Conservation (phyloP, 2,797 vertebrate genomes). For the Tolypeutes matacus region DNA sequence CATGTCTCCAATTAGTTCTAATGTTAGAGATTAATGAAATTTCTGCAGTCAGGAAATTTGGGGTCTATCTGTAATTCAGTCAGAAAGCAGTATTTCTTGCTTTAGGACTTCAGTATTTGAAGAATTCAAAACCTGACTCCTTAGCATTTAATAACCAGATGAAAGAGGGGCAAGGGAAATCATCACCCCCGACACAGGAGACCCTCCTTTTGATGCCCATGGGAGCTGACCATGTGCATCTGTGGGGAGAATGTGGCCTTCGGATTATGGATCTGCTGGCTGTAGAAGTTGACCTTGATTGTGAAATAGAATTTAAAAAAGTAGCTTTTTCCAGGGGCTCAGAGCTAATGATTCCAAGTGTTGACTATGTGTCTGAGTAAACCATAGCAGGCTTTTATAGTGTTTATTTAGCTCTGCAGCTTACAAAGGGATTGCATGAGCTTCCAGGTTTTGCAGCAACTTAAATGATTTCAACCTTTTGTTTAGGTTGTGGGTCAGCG, state of each 20-base stretch:
- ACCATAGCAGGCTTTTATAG: constrained; percentile 78
- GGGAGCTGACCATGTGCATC: constrained; percentile 38
- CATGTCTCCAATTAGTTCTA: background rate
- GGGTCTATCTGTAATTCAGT: background rate
- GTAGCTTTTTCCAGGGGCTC: constrained; percentile 59
- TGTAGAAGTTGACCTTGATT: constrained; percentile 59
- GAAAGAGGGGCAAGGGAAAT: background rate
- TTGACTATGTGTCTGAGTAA: constrained; percentile 80
- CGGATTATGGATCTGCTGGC: constrained; percentile 58
- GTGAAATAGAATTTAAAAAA: constrained; percentile 75
- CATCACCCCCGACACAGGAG: background rate
- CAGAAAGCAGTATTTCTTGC: background rate
- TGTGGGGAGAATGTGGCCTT: constrained; percentile 67
- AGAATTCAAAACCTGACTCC: background rate
- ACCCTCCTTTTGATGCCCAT: constrained; percentile 52
- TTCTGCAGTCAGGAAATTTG: constrained; percentile 15
- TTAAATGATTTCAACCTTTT: constrained; percentile 85
- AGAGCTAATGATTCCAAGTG: constrained; percentile 73
- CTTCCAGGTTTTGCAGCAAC: constrained; percentile 85
- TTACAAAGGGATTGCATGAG: constrained; percentile 82
- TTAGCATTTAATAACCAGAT: constrained; percentile 32
- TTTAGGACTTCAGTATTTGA: constrained; percentile 22
- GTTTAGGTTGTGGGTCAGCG: constrained; percentile 86
- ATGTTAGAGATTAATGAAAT: constrained; percentile 15
- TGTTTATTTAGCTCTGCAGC: constrained; percentile 85